Base-by-base conservation (phyloP, 1,140 invertebrate species). In the Camponotus pennsylvanicus region DNA sequence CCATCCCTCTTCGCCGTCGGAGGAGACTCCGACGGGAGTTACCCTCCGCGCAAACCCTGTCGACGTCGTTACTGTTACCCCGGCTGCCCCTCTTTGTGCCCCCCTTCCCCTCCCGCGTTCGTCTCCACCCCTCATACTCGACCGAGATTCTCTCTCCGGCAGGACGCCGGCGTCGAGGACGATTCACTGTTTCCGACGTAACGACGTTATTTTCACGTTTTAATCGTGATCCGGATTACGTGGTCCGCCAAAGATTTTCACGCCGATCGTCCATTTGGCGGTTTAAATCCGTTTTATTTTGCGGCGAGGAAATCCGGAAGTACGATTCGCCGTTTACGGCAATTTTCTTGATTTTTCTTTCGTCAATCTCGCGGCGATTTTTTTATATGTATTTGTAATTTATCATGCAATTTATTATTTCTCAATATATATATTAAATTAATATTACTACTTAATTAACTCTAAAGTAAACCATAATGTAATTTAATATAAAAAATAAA, bases 1-100 rank as follows among this genome's bases (percentile, higher is more conserved):
- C 90, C 94, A 95, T 95, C 94, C 95, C 94, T 95, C 94, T 95
- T 94, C 91, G 88, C 86, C 84, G 90, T 89, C 89, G 89, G 79
- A 86, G 90, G 89, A 90, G 87, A 90, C 90, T 91, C 93, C 87
- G 89, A 92, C 86, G 86, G 90, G 90, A 89, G 89, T 93, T 91
- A 89, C 92, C 90, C 90, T 91, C 88, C 91, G 86, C 91, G 84
- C 89, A 90, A 91, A 90, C 92, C 90, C 87, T 89, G 90, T 90
- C 92, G 88, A 90, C 89, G 89, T 90, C 89, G 90, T 91, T 90
- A 91, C 89, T 90, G 90, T 91, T 90, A 88, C 83, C 86, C 69
- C 78, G 49, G 66, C 59, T 85, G 75, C 76, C 75, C 87, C 83
- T 79, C 78, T 85, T 61, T 32, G 37, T 78, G 63, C 85, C 18